These are phyloP conservation scores for Lophura nycthemera DNA, from an alignment of 2,113 vertebrate species.

Conservation along the genomic window DNA sequence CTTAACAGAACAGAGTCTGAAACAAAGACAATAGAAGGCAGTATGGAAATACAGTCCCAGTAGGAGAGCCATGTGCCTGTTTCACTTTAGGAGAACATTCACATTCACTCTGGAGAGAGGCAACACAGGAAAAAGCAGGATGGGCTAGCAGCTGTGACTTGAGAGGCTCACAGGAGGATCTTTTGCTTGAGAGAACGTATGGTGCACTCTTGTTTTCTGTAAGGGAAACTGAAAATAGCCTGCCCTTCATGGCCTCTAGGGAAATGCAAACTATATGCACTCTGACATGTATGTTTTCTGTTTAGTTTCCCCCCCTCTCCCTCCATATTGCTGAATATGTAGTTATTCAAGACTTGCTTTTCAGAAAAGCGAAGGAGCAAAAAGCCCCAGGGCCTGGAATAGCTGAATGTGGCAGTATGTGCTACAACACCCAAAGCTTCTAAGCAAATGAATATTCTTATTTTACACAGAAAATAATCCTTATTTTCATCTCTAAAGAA, in stretches of 20 bases:
- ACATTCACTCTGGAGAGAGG: neutral
- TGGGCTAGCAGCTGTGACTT: conserved; percentile 5
- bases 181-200: neutral
- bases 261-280: neutral
- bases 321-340: neutral
- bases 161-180: neutral
- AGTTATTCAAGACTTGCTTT: neutral
- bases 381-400: neutral
- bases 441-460: neutral
- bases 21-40: neutral
- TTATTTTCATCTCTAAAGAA: neutral
- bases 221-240: conserved; percentile 15
- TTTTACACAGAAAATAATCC: neutral
- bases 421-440: neutral
- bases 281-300: neutral
- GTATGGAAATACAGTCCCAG: neutral
- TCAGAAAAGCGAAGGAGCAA: neutral
- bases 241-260: neutral
- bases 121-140: neutral
- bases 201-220: neutral
- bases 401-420: rapidly evolving
- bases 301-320: neutral
- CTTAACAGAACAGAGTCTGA: neutral
- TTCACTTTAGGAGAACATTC: neutral
- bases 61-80: neutral